phyloP scores from a whole-genome alignment of 2,113 vertebrate species.

The Heptranchias perlo region DNA sequence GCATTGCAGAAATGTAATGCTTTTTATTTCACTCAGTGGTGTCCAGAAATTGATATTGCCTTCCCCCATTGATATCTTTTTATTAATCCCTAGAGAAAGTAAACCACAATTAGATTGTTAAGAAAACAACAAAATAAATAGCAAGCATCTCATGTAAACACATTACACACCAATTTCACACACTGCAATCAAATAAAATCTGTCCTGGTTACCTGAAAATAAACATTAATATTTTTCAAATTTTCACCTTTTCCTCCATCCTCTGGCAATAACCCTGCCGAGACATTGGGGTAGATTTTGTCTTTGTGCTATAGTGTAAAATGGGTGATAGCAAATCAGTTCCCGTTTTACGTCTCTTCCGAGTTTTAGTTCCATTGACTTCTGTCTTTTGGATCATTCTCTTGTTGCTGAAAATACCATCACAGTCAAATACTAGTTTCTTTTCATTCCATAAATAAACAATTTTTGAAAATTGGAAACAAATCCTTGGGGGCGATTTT shows the following conservation, averaged over 20 bases:
- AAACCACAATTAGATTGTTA: background rate
- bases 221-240: background rate
- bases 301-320: no score
- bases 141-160: background rate
- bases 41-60: background rate
- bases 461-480: background rate
- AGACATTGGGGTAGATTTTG: background rate
- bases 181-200: background rate
- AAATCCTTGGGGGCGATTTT: background rate
- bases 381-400: background rate
- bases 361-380: background rate
- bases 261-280: background rate
- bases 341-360: background rate
- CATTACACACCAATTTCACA: background rate
- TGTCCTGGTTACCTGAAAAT: background rate
- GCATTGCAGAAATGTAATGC: constrained; percentile 3
- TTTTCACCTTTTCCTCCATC: background rate
- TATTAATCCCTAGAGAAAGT: background rate
- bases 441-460: background rate
- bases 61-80: background rate
- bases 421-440: background rate
- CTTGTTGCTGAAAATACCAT: background rate
- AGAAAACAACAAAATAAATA: background rate
- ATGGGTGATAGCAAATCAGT: no score
- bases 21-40: constrained; percentile 26